phyloP scores from a whole-genome alignment of 1,140 invertebrate species.

The Drosophila bocqueti region DNA sequence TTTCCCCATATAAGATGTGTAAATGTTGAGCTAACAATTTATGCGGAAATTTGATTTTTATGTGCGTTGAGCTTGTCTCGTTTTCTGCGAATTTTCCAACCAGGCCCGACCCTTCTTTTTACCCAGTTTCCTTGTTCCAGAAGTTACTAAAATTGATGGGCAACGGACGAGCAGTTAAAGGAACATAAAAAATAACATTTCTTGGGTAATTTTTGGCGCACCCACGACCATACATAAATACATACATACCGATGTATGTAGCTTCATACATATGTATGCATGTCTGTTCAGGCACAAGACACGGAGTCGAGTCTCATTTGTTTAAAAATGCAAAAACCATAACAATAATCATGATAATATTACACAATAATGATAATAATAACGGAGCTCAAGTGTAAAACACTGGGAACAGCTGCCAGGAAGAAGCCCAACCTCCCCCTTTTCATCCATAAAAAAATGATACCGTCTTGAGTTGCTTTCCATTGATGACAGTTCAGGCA shows the following conservation, averaged over 20 bases:
- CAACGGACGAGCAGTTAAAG: slow-evolving; percentile 69
- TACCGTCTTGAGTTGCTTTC: neutral
- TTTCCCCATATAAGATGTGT: slow-evolving; percentile 33
- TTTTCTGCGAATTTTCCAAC: neutral
- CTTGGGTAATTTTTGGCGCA: slow-evolving; percentile 58
- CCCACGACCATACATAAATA: slow-evolving; percentile 5
- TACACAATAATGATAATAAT: slow-evolving; percentile 71
- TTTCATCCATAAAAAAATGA: slow-evolving; percentile 29
- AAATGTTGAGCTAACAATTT: slow-evolving; percentile 72
- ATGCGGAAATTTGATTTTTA: slow-evolving; percentile 78
- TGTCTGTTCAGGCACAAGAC: neutral
- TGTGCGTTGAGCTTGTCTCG: slow-evolving; percentile 43
- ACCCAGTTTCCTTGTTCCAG: slow-evolving; percentile 11
- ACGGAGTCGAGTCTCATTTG: slow-evolving; percentile 41
- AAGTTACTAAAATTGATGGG: slow-evolving; percentile 70
- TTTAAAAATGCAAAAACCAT: slow-evolving; percentile 77
- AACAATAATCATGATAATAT: slow-evolving; percentile 73
- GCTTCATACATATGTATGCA: neutral
- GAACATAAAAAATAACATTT: slow-evolving; percentile 65
- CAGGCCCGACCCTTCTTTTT: neutral
- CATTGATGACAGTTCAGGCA: neutral
- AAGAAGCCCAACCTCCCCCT: neutral
- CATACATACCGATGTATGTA: neutral
- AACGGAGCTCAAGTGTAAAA: slow-evolving; percentile 32
- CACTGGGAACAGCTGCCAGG: slow-evolving; percentile 57